Evolutionary conservation across 2,888 invertebrate genomes (phyloP).

Genomic region (Eristalinus aeneus): DNA sequence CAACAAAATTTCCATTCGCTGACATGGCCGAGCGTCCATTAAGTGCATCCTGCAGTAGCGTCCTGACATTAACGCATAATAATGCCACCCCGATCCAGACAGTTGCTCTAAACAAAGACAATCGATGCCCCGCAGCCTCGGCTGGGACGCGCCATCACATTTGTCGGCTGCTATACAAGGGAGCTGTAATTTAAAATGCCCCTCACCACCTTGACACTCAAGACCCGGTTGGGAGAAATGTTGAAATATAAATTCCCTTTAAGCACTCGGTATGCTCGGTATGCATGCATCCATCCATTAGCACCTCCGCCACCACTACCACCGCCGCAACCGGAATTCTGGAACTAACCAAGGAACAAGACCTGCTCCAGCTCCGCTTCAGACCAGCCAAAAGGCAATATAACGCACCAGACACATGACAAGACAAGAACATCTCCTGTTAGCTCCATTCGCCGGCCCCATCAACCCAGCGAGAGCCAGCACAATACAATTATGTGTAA

Average conservation of each 20-base stretch:
- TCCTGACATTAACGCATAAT: not conserved
- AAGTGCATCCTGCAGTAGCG: conserved; percentile 29
- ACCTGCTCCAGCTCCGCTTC: conserved; percentile 22
- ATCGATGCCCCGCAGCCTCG: not conserved
- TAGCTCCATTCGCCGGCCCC: conserved; percentile 37
- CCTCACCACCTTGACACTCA: conserved; percentile 12
- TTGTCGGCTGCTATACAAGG: not conserved
- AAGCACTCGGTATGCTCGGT: conserved; percentile 53
- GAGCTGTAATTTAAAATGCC: conserved; percentile 53
- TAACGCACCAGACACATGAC: conserved; percentile 59
- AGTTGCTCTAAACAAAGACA: not conserved
- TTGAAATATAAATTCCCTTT: conserved; percentile 56
- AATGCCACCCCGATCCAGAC: not conserved
- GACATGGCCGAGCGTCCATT: conserved; percentile 45
- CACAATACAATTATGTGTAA: conserved; percentile 50
- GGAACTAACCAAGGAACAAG: conserved; percentile 53
- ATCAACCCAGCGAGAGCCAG: conserved; percentile 36
- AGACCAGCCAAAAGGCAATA: conserved; percentile 48
- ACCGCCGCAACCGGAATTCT: conserved; percentile 22
- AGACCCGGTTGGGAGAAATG: not conserved
- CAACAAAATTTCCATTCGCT: conserved; percentile 34
- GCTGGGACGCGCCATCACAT: not conserved
- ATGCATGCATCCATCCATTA: conserved; percentile 49
- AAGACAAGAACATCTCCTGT: conserved; percentile 67
- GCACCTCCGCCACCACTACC: conserved; percentile 8